Conservation (phyloP, 2,888 invertebrate genomes). For the Thera obeliscata region DNA sequence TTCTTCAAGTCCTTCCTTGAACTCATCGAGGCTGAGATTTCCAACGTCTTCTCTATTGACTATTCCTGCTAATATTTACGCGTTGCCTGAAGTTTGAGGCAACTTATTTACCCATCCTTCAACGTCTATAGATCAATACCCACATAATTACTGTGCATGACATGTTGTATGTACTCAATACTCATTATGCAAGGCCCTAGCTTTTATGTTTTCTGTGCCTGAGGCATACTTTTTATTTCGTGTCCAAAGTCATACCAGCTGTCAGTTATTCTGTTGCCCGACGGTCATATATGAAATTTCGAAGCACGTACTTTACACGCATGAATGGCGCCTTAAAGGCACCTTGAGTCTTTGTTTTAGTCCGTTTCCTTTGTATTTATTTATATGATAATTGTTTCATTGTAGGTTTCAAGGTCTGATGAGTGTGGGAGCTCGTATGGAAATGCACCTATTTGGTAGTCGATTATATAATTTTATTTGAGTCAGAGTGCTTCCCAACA, state of each 20-base stretch:
- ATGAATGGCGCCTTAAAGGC: constrained; percentile 67
- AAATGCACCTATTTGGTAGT: constrained; percentile 20
- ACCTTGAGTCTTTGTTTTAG: constrained; percentile 68
- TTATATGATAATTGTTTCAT: constrained; percentile 56
- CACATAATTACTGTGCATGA: constrained; percentile 47
- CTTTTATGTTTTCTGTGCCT: constrained; percentile 8
- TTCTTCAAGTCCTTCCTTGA: constrained; percentile 17
- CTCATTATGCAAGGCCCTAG: constrained; percentile 51
- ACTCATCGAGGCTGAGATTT: constrained; percentile 5
- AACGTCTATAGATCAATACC: constrained; percentile 43
- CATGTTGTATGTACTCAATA: constrained; percentile 35
- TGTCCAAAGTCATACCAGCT: constrained; percentile 5
- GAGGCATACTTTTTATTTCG: not conserved
- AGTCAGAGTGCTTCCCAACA: not conserved
- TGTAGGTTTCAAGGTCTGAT: constrained; percentile 50
- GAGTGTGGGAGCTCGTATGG: constrained; percentile 41
- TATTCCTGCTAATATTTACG: constrained; percentile 13
- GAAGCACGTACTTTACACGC: constrained; percentile 61
- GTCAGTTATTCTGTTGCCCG: constrained; percentile 18
- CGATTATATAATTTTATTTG: not conserved
- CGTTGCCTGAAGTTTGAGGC: not conserved
- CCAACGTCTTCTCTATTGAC: constrained; percentile 10
- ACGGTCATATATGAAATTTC: constrained; percentile 58
- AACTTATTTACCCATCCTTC: constrained; percentile 33
- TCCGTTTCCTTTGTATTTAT: constrained; percentile 58